Base-by-base conservation (phyloP, 2,797 vertebrate species). In the Channallabes apus region DNA sequence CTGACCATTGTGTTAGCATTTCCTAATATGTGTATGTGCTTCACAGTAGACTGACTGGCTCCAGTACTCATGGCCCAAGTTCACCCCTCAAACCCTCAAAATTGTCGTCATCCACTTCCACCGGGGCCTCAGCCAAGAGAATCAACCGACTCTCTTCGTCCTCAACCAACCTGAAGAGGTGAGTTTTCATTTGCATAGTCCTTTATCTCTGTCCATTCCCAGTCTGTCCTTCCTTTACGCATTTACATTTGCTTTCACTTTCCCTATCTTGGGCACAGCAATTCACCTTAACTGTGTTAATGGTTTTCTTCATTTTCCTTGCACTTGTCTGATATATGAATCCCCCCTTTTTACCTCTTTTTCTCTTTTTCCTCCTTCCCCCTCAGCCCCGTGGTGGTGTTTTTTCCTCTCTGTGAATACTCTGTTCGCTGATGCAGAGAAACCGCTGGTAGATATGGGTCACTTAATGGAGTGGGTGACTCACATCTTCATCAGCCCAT, bases 81-180 rank as follows among this genome's bases (percentile, higher is more conserved):
- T 96, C 95, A 32, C 93, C 95, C 51, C 89, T 97, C 89, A 98
- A 98, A 94, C 88, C 96, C 84, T 95, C 95, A 80, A 98, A 96
- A 89, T 92, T 95, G 88, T 89, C 93, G 56, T 82, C 94, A 64
- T 95, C 95, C 6, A 90, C 90, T 0, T 90, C 91, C 62, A 90
- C 94, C 85, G 92, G 95, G 79, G 93, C 94, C 1, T 92, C 94
- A 0, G 95, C 96, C 88, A 97, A 96, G 90, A 96, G 96, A 91
- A 97, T 97, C 59, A 93, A 89, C 77, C 94, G 95, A 85, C 90
- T 91, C 68, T 84, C 95, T 0, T 83, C 91, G 0, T 94, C 97
- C 11, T 90, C 95, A 0, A 89, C 95, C 56, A 95, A 94, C 80
- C 83, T 96, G 18, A 97, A 96, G 94, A 97, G 97, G 97, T 99